Evolutionary conservation across 2,888 invertebrate species (phyloP), one percentile per base, ranked within the genome.

Genomic region (Dryadula phaetusa): DNA sequence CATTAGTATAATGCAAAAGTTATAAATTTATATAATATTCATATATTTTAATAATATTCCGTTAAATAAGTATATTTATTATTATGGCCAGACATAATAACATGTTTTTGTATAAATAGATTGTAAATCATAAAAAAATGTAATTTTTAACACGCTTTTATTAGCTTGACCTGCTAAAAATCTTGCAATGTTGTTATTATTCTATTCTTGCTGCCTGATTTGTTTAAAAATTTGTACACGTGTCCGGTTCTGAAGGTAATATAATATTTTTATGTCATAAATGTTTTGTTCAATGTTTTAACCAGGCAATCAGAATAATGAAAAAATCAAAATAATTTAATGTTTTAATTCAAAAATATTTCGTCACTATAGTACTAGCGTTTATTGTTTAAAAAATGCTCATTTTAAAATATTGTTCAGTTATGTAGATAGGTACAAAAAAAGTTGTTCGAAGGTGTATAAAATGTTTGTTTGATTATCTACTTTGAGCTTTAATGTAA

Each of bases 51-150:
- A 49, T 49, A 28, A 49, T 28, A 28, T 28, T 49, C 10, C 16
- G 28, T 8, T 28, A n/a, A n/a, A 49, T 49, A 28, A n/a, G 3
- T n/a, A 16, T 49, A n/a, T 49, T n/a, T 28, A 25, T 25, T 49
- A 47, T 49, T 49, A 28, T 52, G 18, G 8, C 49, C 10, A 52
- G 49, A 28, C 16, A 52, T 28, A 28, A n/a, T 28, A 52, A 28
- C n/a, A 28, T 28, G 28, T 52, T 28, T 28, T 52, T 52, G n/a
- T 10, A 16, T 52, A 52, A 52, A 28, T 28, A 10, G 16, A 10
- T 47, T 6, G 22, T 47, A 8, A n/a, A 49, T 49, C 16, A 49
- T 28, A 49, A n/a, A n/a, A n/a, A 25, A 49, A 3, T 8, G n/a
- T 28, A 8, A 28, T 49, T 28, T 42, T 42, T 37, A 37, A 37